phyloP scores from a whole-genome alignment of 2,113 vertebrate species.

The Pipra filicauda region DNA sequence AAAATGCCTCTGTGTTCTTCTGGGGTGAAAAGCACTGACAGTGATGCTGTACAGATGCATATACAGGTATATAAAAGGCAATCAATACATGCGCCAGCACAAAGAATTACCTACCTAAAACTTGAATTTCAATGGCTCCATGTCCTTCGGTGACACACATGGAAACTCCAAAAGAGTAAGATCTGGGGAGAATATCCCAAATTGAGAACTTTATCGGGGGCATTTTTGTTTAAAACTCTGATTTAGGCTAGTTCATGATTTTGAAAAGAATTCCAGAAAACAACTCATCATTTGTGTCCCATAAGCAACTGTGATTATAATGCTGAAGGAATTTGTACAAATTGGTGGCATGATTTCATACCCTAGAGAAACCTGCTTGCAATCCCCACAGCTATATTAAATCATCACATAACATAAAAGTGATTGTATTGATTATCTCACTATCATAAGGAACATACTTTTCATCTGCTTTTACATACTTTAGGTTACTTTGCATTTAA shows the following conservation, averaged over 20 bases:
- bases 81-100: constrained; percentile 79
- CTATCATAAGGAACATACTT: not conserved
- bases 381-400: not conserved
- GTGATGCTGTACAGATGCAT: constrained; percentile 71
- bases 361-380: constrained; percentile 19
- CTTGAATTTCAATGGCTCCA: constrained; percentile 77
- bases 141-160: constrained; percentile 76
- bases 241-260: constrained; percentile 49
- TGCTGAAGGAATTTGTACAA: constrained; percentile 28
- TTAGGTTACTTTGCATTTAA: not conserved
- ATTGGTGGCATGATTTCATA: not conserved
- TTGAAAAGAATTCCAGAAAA: constrained; percentile 52
- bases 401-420: not conserved
- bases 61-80: constrained; percentile 72
- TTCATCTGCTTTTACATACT: not conserved
- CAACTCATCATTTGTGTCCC: not conserved
- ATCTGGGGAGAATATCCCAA: constrained; percentile 79
- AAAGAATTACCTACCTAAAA: constrained; percentile 78
- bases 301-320: not conserved
- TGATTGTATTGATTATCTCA: not conserved
- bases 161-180: constrained; percentile 78
- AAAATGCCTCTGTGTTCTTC: constrained; percentile 40
- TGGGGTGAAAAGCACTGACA: constrained; percentile 61
- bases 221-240: constrained; percentile 61
- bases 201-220: constrained; percentile 73